Conservation (phyloP, 2,797 vertebrate species). For the Spea hammondii region DNA sequence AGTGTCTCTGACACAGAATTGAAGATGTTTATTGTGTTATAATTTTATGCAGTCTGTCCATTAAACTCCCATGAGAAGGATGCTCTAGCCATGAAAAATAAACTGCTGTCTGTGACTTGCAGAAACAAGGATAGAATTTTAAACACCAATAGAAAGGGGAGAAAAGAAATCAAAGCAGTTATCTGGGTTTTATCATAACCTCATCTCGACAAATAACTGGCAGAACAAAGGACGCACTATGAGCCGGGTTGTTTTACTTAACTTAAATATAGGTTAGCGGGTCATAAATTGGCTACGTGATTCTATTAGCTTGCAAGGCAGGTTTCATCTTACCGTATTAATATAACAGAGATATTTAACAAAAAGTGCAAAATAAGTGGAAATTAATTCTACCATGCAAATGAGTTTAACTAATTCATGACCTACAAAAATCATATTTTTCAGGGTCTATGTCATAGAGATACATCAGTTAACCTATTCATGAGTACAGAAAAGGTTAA, state of each 20-base stretch:
- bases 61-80: slow-evolving; percentile 65
- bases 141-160: slow-evolving; percentile 55
- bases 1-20: slow-evolving; percentile 62
- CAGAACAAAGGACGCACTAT: neutral
- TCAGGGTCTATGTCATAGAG: no score
- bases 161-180: slow-evolving; percentile 4
- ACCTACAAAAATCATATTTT: no score
- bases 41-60: slow-evolving; percentile 68
- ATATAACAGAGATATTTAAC: slow-evolving; percentile 10
- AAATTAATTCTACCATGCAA: neutral
- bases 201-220: slow-evolving; percentile 9
- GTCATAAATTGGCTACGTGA: slow-evolving; percentile 12
- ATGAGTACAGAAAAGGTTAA: no score
- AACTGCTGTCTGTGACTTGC: slow-evolving; percentile 61
- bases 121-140: slow-evolving; percentile 66
- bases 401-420: neutral
- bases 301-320: slow-evolving; percentile 5
- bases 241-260: neutral
- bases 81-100: slow-evolving; percentile 66
- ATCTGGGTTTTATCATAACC: slow-evolving; percentile 23
- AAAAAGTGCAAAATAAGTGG: neutral
- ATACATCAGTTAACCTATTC: no score
- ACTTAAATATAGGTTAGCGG: slow-evolving; percentile 8
- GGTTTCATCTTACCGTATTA: neutral
- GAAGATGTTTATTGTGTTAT: slow-evolving; percentile 65